Evolutionary conservation across 2,888 invertebrate species (phyloP).

Genomic region (Beris chalybata): DNA sequence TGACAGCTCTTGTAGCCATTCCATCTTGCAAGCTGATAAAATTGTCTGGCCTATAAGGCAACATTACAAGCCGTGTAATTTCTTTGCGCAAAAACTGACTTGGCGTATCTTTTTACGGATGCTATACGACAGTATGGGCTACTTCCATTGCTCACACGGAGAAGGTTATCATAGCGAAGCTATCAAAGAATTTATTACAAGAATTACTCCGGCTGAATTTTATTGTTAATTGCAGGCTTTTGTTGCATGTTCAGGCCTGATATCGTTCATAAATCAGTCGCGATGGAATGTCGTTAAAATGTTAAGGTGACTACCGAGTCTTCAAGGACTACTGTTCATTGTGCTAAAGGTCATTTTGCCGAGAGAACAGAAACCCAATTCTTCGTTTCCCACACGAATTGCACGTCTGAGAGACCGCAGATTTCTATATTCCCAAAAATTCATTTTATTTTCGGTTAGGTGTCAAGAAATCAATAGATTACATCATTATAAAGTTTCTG

Average conservation of each 20-base stretch:
- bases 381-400: not conserved
- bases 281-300: conserved; percentile 22
- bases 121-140: no score
- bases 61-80: conserved; percentile 1
- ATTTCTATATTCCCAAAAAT: no score
- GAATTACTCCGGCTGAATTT: conserved; percentile 11
- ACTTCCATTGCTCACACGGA: no score
- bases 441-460: conserved; percentile 4
- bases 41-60: conserved; percentile 10
- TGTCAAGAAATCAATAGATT: conserved; percentile 22
- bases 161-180: conserved; percentile 30
- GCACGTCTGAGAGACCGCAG: not conserved
- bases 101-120: no score
- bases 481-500: conserved; percentile 18
- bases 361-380: not conserved
- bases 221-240: conserved; percentile 25
- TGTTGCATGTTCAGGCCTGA: not conserved
- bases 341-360: conserved; percentile 13
- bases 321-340: conserved; percentile 29
- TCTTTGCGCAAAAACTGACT: no score
- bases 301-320: conserved; percentile 28
- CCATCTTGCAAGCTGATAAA: conserved; percentile 13
- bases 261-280: conserved; percentile 19
- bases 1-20: conserved; percentile 20
- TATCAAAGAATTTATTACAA: conserved; percentile 27